Conservation (phyloP, 2,113 vertebrate genomes). For the Chaetura pelagica region DNA sequence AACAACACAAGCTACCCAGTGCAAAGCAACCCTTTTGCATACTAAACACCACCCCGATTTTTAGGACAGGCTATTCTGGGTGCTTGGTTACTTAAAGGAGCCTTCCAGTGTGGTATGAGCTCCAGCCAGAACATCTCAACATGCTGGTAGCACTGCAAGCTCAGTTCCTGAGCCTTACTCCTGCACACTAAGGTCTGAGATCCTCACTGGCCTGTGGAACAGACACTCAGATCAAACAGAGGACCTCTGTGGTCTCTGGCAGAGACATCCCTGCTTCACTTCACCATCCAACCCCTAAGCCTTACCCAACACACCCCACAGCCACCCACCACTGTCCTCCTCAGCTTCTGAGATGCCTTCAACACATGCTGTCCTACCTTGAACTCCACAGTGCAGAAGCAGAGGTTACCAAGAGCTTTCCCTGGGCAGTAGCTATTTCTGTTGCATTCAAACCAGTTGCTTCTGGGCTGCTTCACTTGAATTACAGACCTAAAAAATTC, state of each 20-base stretch:
- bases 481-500: not conserved
- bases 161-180: not conserved
- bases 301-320: not conserved
- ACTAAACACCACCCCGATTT: accelerated
- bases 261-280: not conserved
- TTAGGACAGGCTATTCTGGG: not conserved
- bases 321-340: not conserved
- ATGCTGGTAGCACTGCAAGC: not conserved
- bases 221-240: not conserved
- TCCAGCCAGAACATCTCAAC: not conserved
- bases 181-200: not conserved
- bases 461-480: not conserved
- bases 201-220: not conserved
- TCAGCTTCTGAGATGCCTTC: not conserved
- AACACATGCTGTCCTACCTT: not conserved
- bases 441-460: not conserved
- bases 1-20: not conserved
- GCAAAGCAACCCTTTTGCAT: not conserved
- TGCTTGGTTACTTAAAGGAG: not conserved
- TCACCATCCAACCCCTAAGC: not conserved
- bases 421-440: not conserved
- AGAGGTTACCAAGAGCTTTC: not conserved
- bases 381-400: not conserved
- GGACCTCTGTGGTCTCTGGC: not conserved
- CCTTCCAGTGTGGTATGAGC: not conserved